A percentile compares a stretch with the other conserved stretches of the same genome.
phyloP scores from a whole-genome alignment of 2,888 invertebrate genomes.

The Tetheella fluctuosa region DNA sequence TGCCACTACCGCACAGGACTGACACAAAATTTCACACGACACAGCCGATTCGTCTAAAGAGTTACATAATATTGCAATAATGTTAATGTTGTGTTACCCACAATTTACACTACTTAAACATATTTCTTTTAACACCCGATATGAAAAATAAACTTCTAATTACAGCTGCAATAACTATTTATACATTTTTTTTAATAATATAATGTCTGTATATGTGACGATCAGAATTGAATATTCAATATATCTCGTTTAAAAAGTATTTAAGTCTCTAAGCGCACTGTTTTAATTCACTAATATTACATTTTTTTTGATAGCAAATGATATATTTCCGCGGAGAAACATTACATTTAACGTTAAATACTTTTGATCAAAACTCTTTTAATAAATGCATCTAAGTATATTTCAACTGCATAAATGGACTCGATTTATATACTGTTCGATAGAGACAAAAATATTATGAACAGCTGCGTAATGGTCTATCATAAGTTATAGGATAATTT shows the following conservation, averaged over 20 bases:
- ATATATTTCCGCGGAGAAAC: conserved; percentile 54
- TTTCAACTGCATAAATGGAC: conserved; percentile 62
- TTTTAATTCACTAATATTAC: conserved; percentile 61
- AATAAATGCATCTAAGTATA: conserved; percentile 68
- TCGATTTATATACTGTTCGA: conserved; percentile 58
- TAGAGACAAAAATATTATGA: conserved; percentile 72
- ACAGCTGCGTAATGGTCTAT: conserved; percentile 61
- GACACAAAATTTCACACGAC: conserved; percentile 77
- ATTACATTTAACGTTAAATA: conserved; percentile 58
- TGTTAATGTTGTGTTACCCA: conserved; percentile 75
- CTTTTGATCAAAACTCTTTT: conserved; percentile 46
- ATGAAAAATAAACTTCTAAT: conserved; percentile 84
- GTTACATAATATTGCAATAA: conserved; percentile 73
- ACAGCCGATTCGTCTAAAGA: conserved; percentile 82
- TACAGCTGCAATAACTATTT: conserved; percentile 84
- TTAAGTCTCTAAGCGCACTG: conserved; percentile 78
- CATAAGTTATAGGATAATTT: conserved; percentile 69
- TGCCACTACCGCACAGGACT: conserved; percentile 68
- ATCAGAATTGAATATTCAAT: conserved; percentile 59
- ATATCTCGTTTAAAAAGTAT: conserved; percentile 60
- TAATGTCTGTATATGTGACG: conserved; percentile 65
- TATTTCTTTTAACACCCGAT: conserved; percentile 79
- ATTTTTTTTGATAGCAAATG: conserved; percentile 65
- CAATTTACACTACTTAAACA: conserved; percentile 81
- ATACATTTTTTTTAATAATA: conserved; percentile 77